Conservation (phyloP, 2,797 vertebrate species). For the Adelosebastes latens region DNA sequence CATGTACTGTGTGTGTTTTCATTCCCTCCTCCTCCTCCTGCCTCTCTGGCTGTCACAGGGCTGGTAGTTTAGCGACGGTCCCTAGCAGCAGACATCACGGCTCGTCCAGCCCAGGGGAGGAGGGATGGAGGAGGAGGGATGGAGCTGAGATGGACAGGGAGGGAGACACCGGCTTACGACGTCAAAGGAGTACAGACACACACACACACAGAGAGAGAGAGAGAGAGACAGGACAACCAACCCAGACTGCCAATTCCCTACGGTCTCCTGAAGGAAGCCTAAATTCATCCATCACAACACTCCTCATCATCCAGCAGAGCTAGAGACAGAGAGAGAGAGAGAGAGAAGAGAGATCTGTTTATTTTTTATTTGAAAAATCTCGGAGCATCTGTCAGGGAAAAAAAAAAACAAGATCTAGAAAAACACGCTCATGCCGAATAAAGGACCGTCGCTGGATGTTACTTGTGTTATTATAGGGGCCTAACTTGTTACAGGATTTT, state of each 20-base stretch:
- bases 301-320: constrained; percentile 39
- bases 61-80: constrained; percentile 70
- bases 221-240: constrained; percentile 66
- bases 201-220: constrained; percentile 51
- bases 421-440: constrained; percentile 75
- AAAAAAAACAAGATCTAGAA: constrained; percentile 49
- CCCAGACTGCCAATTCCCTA: constrained; percentile 73
- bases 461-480: constrained; percentile 67
- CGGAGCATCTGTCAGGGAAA: constrained; percentile 41
- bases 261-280: constrained; percentile 66
- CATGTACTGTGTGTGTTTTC: not conserved
- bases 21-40: not conserved
- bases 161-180: constrained; percentile 89
- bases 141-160: constrained; percentile 84
- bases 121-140: constrained; percentile 84
- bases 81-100: constrained; percentile 79
- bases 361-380: constrained; percentile 36
- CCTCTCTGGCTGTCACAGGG: not conserved
- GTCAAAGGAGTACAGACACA: constrained; percentile 82
- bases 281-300: constrained; percentile 48
- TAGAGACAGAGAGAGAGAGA: not conserved
- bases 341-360: constrained; percentile 53
- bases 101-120: constrained; percentile 81
- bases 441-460: constrained; percentile 74
- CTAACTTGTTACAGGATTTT: constrained; percentile 70